These are phyloP conservation scores for Phortica okadai DNA, from an alignment of 2,888 invertebrate species.

Conservation along the genomic window DNA sequence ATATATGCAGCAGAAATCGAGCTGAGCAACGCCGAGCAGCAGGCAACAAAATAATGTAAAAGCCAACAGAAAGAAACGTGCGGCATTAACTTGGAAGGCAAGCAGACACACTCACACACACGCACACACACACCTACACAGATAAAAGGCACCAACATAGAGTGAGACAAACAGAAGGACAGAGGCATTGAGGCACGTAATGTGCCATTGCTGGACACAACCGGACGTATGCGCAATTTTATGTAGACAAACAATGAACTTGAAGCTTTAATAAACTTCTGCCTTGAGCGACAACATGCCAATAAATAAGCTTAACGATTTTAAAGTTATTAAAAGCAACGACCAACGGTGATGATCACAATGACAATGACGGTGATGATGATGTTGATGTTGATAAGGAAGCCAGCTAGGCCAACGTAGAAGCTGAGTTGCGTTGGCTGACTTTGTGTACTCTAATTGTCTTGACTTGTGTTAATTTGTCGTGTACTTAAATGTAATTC, in stretches of 20 bases:
- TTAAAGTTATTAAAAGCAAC: neutral
- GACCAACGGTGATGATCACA: neutral
- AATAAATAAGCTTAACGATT: neutral
- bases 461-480: slow-evolving; percentile 15
- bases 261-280: neutral
- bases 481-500: neutral
- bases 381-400: neutral
- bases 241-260: no score
- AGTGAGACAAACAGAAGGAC: neutral
- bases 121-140: no score
- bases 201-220: neutral
- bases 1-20: neutral
- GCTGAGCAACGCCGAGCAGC: neutral
- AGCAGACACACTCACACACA: no score
- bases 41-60: neutral
- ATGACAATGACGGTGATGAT: neutral
- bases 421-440: neutral
- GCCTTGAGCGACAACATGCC: neutral
- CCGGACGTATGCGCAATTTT: neutral
- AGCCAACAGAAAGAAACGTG: slow-evolving; percentile 15
- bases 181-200: neutral
- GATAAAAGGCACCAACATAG: no score
- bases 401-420: neutral
- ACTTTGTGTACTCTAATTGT: neutral
- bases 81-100: slow-evolving; percentile 10